Evolutionary conservation across 2,113 vertebrate species (phyloP).

Genomic region (Gorsachius goisagi): DNA sequence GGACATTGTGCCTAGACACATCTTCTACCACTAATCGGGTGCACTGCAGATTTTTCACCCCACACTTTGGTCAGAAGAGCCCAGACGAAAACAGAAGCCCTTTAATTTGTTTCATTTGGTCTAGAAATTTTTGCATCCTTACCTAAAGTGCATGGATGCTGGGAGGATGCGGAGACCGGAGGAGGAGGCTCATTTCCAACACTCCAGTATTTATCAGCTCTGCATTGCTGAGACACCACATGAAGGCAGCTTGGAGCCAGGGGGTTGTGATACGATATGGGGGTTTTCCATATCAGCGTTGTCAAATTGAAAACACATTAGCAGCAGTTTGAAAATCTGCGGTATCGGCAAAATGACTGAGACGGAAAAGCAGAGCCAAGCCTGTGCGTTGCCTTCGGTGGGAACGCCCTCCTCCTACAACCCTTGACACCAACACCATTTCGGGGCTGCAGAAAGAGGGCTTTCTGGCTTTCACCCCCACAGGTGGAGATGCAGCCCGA

Average conservation of each 20-base stretch:
- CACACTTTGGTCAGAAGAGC: neutral
- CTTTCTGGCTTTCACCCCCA: neutral
- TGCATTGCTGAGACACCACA: neutral
- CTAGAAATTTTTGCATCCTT: neutral
- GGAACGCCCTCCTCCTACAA: rapidly evolving
- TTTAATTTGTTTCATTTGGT: neutral
- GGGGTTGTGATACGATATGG: neutral
- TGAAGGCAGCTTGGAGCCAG: neutral
- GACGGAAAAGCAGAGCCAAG: constrained; percentile 72
- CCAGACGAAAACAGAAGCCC: neutral
- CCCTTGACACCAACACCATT: no score
- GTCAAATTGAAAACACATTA: neutral
- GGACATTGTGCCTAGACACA: rapidly evolving
- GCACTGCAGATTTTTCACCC: neutral
- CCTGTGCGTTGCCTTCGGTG: constrained; percentile 66
- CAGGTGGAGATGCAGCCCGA: neutral
- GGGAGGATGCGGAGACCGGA: neutral
- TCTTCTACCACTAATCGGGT: rapidly evolving
- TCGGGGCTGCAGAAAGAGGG: neutral
- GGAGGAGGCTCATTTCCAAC: neutral
- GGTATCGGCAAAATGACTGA: constrained; percentile 40
- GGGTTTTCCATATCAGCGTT: neutral
- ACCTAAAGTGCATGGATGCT: neutral
- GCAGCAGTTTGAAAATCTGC: neutral
- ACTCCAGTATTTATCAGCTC: neutral